phyloP scores from a whole-genome alignment of 2,888 invertebrate genomes.

The Onthophagus sagittarius region DNA sequence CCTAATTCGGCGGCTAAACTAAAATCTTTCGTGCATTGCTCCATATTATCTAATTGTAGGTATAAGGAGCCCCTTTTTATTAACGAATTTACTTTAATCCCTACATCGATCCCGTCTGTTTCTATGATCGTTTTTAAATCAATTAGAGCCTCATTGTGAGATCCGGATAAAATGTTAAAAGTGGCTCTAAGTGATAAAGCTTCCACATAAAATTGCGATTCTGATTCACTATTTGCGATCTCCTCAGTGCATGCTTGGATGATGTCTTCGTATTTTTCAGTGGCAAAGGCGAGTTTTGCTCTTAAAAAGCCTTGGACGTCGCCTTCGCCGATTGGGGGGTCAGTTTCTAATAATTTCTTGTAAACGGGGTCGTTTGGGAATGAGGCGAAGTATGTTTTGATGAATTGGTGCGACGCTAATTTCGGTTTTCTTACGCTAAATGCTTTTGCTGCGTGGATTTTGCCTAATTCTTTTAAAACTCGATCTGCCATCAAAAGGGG shows the following conservation, averaged over 20 bases:
- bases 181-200: constrained; percentile 80
- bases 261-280: constrained; percentile 72
- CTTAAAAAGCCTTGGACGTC: constrained; percentile 58
- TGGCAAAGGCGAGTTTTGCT: constrained; percentile 66
- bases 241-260: constrained; percentile 78
- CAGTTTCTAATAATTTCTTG: constrained; percentile 47
- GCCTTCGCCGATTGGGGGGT: constrained; percentile 45
- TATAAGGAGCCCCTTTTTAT: constrained; percentile 83
- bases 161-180: constrained; percentile 74
- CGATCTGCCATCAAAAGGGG: constrained; percentile 82
- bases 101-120: constrained; percentile 57
- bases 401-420: constrained; percentile 82
- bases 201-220: constrained; percentile 62
- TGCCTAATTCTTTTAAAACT: constrained; percentile 79
- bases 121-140: constrained; percentile 71
- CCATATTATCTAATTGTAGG: constrained; percentile 73
- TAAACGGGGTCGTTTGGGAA: constrained; percentile 84
- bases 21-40: constrained; percentile 76
- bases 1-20: constrained; percentile 71
- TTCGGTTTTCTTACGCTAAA: constrained; percentile 64
- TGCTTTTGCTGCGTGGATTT: constrained; percentile 70
- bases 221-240: constrained; percentile 58
- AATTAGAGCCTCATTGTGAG: constrained; percentile 65
- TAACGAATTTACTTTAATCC: constrained; percentile 76
- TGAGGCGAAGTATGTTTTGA: constrained; percentile 82